These are phyloP conservation scores for Xestoiulus laeticollis DNA, from an alignment of 2,888 invertebrate genomes.

Conservation along the genomic window DNA sequence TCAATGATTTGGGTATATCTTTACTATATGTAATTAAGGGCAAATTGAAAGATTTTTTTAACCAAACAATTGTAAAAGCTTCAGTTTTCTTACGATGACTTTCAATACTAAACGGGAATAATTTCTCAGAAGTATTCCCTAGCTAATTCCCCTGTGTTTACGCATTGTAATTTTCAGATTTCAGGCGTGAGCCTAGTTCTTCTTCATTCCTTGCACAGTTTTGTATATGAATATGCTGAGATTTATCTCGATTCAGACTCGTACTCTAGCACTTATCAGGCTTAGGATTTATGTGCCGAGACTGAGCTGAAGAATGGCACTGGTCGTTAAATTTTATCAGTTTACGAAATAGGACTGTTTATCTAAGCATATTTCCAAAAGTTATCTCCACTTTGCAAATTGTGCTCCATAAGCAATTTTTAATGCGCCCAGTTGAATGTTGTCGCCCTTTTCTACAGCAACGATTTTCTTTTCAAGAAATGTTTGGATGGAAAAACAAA, in stretches of 20 bases:
- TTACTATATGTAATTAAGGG: no score
- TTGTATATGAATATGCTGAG: background rate
- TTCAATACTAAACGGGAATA: background rate
- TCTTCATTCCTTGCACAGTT: background rate
- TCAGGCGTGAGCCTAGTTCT: background rate
- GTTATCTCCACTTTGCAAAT: conserved; percentile 37
- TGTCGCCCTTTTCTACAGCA: conserved; percentile 13
- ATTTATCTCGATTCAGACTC: conserved; percentile 27
- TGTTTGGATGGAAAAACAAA: conserved; percentile 17
- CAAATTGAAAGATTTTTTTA: background rate
- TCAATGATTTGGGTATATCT: no score
- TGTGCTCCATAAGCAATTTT: conserved; percentile 33
- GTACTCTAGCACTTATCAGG: background rate
- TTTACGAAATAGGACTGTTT: conserved; percentile 33
- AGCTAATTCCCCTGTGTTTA: background rate
- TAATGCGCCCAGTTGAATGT: conserved; percentile 25
- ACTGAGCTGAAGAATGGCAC: background rate
- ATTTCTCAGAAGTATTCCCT: background rate
- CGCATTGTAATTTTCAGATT: background rate
- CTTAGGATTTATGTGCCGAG: conserved; percentile 15
- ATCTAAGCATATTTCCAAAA: conserved; percentile 11
- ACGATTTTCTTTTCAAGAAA: background rate
- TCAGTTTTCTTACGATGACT: background rate
- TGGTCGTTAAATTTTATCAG: conserved; percentile 37
- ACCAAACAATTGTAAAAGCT: no score